Evolutionary conservation across 2,113 vertebrate genomes (phyloP), one percentile per base, ranked within the genome.

Genomic region (Arothron firmamentum): DNA sequence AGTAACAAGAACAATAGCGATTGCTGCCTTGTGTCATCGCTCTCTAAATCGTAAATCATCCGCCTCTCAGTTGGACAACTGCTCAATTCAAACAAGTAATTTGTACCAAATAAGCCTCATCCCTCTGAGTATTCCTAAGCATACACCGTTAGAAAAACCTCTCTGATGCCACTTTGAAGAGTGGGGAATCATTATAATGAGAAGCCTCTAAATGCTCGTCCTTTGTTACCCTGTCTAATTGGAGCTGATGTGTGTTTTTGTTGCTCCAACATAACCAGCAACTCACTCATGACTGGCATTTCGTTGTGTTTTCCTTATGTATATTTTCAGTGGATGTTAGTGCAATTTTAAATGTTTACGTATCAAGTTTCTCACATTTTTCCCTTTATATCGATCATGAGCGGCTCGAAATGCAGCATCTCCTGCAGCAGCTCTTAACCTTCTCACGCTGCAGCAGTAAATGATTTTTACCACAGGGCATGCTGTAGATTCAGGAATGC

Each of bases 221-320:
- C 78, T 84, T 82, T 88, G 84, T 88, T 83, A 63, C 70, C 55
- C 65, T 83, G 85, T 79, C 70, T 86, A 85, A 88, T 87, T 87
- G 79, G 68, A 71, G 51, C 53, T 43, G 70, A n/a, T 38, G 67
- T 80, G 79, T 59, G 63, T 74, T 74, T 69, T 9, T 38, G 34
- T 38, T 67, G 51, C 64, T 72, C 43, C 55, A 51, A 43, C 62
- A 56, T 23, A 23, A 23, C 21, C 21, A 43, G 42, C 16, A 43
- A 20, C n/a, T 34, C 6, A 4, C 20, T 45, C 17, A 0, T 21
- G 14, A 59, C 51, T 25, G 52, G 51, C 38, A 48, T 25, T 53
- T 43, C 47, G 20, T 65, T 25, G n/a, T 14, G 20, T 31, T 41
- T 14, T 62, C 20, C 31, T 15, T 25, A 6, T 23, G 52, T 19